A percentile compares a stretch with the other conserved stretches of the same genome.
phyloP scores from a whole-genome alignment of 2,113 vertebrate species.

The Tonatia bakeri region DNA sequence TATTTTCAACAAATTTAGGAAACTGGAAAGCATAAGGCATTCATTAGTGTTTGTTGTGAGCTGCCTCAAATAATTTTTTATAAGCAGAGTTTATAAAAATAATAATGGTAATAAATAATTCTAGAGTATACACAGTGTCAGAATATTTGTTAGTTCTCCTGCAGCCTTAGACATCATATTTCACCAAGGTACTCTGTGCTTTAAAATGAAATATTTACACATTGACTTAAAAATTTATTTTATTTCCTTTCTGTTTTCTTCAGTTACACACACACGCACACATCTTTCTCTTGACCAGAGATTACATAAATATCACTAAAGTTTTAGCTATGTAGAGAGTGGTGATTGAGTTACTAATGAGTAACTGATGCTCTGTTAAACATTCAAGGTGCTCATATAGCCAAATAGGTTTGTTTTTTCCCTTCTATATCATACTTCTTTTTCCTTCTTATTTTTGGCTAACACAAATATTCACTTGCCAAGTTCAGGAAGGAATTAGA shows the following conservation, averaged over 20 bases:
- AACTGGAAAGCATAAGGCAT: not conserved
- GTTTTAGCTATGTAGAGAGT: not conserved
- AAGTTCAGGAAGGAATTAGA: not conserved
- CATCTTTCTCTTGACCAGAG: not conserved
- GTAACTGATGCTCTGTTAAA: not conserved
- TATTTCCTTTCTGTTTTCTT: constrained; percentile 6
- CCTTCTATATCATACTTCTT: not conserved
- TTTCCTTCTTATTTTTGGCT: not conserved
- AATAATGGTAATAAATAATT: not conserved
- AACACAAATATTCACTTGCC: not conserved
- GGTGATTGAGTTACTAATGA: not conserved
- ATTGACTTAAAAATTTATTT: constrained; percentile 3
- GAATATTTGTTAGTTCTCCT: constrained; percentile 6
- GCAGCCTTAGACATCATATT: not conserved
- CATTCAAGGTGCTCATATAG: not conserved
- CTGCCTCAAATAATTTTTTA: not conserved
- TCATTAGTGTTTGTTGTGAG: not conserved
- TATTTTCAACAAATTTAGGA: not conserved
- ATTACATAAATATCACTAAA: not conserved
- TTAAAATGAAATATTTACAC: constrained; percentile 29
- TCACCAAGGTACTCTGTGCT: not conserved
- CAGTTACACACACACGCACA: too few species aligned
- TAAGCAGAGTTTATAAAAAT: constrained; percentile 4
- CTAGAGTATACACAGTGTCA: not conserved
- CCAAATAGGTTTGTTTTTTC: not conserved